phyloP scores from a whole-genome alignment of 2,888 invertebrate species.

The Tholera decimalis region DNA sequence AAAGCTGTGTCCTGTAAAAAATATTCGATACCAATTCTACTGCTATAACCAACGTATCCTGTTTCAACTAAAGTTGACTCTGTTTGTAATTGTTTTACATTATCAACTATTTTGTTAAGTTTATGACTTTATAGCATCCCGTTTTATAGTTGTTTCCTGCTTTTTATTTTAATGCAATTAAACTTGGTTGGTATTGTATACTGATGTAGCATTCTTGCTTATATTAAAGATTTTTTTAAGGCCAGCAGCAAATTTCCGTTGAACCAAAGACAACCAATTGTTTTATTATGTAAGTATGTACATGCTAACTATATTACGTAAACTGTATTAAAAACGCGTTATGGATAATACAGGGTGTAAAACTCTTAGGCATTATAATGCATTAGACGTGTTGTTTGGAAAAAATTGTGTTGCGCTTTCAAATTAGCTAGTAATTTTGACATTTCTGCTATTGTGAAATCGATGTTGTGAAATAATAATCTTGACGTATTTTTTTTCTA shows the following conservation, averaged over 20 bases:
- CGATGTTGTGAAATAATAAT: constrained; percentile 68
- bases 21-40: constrained; percentile 8
- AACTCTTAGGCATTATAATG: constrained; percentile 86
- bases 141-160: background rate
- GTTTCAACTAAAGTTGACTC: constrained; percentile 1
- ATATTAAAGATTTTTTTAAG: constrained; percentile 7
- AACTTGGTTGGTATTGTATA: background rate
- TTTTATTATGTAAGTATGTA: constrained; percentile 52
- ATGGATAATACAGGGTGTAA: constrained; percentile 90
- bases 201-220: constrained; percentile 12
- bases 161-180: background rate
- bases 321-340: constrained; percentile 82
- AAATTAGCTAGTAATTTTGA: constrained; percentile 65
- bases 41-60: background rate
- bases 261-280: constrained; percentile 8
- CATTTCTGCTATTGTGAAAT: constrained; percentile 69
- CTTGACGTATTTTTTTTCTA: constrained; percentile 24
- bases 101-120: constrained; percentile 17
- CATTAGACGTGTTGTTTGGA: constrained; percentile 68
- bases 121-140: constrained; percentile 2
- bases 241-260: background rate
- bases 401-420: constrained; percentile 67
- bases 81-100: background rate
- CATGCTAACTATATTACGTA: constrained; percentile 66
- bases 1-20: constrained; percentile 6